phyloP scores from a whole-genome alignment of 2,797 vertebrate species.

The Myioborus melanocephalus region DNA sequence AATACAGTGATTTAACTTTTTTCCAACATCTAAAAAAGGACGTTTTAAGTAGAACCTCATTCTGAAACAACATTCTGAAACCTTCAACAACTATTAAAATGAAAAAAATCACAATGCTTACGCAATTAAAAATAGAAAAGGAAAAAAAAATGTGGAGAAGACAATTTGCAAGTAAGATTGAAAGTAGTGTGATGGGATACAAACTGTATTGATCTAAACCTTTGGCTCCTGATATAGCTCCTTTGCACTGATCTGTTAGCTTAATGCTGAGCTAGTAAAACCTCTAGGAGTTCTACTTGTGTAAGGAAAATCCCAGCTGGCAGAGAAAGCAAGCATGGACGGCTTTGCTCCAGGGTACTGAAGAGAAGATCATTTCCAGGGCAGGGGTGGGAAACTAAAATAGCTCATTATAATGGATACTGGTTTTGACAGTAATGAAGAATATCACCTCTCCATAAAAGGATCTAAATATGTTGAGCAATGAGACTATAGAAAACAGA shows the following conservation, averaged over 20 bases:
- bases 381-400: neutral
- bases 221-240: neutral
- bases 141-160: neutral
- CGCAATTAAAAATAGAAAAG: neutral
- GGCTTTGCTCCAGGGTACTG: neutral
- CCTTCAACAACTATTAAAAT: neutral
- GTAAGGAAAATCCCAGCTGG: neutral
- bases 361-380: neutral
- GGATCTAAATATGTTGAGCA: neutral
- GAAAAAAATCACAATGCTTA: neutral
- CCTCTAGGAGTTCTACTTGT: neutral
- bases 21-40: neutral
- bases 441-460: neutral
- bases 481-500: neutral
- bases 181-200: neutral
- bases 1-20: neutral
- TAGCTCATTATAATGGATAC: neutral
- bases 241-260: neutral
- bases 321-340: neutral
- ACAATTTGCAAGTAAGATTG: neutral
- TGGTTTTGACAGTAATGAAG: conserved; percentile 1
- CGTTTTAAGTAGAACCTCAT: neutral
- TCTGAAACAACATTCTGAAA: neutral
- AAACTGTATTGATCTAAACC: neutral
- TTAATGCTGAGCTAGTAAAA: neutral